Evolutionary conservation across 2,113 vertebrate species (phyloP), one percentile per base, ranked within the genome.

Genomic region (Sus scrofa): DNA sequence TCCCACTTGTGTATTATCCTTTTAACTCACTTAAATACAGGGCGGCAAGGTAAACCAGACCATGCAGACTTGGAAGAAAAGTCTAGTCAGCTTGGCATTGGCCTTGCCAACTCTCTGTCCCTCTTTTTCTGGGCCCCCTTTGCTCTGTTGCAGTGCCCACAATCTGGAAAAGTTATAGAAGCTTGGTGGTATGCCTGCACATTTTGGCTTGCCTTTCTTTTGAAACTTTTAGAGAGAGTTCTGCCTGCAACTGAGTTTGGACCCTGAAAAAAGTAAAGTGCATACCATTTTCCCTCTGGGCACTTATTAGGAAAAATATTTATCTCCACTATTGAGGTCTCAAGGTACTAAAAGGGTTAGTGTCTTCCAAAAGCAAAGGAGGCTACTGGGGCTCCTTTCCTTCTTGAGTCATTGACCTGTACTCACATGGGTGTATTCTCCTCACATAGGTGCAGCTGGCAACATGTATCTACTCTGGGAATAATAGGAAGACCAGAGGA

Each of bases 221-320:
- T 70, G 83, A 97, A 97, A 89, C 5, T 37, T 94, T 90, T 44
- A 94, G 63, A 75, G 75, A 82, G 58, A 73, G 34, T 60, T 95
- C 74, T 77, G 44, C n/a, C 56, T 74, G 3, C 37, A 86, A 68
- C 44, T 81, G 81, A 96, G 58, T 92, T 92, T 85, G 52, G 44
- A 89, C 20, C 39, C 34, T 62, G 73, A 75, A 88, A 96, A 73
- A 3, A 20, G 32, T 50, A 58, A 92, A 75, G 37, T 63, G 58
- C 10, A 30, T 63, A 81, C 78, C 18, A 60, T 94, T 86, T 89
- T 88, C 79, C 54, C 27, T 86, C 62, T 63, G 70, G n/a, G 34
- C 6, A 50, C 56, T 87, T 95, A 56, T 16, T 67, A 82, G 84
- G 78, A 91, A 77, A 92, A 75, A 62, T 67, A 63, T 65, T 77